Percentiles rank a stretch among this genome's conserved stretches.
These are phyloP conservation scores for Trichacis sp. DNA, from an alignment of 2,888 invertebrate species.

Conservation along the genomic window DNA sequence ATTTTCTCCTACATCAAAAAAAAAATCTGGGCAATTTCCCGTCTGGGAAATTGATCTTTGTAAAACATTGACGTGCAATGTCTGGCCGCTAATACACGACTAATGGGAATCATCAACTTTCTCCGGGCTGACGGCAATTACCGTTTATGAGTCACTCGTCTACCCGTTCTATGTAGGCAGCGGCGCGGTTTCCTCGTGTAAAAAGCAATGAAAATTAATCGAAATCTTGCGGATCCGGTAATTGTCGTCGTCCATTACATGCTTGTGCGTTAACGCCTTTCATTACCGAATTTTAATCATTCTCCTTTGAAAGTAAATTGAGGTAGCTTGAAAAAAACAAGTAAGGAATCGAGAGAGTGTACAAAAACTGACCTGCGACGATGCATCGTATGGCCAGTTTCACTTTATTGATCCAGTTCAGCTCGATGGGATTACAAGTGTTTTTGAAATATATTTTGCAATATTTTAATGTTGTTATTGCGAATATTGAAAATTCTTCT, in stretches of 20 bases:
- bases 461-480: no score
- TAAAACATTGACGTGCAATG: not conserved
- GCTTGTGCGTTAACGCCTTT: not conserved
- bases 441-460: no score
- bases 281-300: not conserved
- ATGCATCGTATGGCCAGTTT: no score
- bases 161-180: not conserved
- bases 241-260: not conserved
- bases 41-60: not conserved
- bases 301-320: not conserved
- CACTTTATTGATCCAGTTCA: no score
- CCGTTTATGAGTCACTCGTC: slow-evolving; percentile 18
- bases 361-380: no score
- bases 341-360: no score
- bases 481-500: no score
- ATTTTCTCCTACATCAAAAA: no score
- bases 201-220: slow-evolving; percentile 11
- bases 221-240: slow-evolving; percentile 5
- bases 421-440: no score
- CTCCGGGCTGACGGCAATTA: slow-evolving; percentile 42
- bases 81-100: slow-evolving; percentile 41
- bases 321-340: not conserved
- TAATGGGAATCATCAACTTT: slow-evolving; percentile 50
- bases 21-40: no score
- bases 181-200: not conserved